phyloP scores from a whole-genome alignment of 2,113 vertebrate genomes.

The Oryzias curvinotus region DNA sequence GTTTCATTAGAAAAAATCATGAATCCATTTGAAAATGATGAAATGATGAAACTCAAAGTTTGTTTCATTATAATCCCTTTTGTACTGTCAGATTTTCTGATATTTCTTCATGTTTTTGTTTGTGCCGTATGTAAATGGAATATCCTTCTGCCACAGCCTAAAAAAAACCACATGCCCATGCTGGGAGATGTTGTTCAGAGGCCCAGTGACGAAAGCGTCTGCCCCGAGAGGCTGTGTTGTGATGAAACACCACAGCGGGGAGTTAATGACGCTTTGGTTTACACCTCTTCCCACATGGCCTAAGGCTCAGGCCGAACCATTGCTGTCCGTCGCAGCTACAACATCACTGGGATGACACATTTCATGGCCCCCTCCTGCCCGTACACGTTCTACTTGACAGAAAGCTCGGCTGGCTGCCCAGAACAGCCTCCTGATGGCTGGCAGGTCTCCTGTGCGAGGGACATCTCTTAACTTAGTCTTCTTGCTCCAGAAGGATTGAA shows the following conservation, averaged over 20 bases:
- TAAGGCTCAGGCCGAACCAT: constrained; percentile 25
- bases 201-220: constrained; percentile 56
- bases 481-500: constrained; percentile 42
- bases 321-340: constrained; percentile 26
- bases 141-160: constrained; percentile 28
- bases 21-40: too few species aligned
- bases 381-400: constrained; percentile 19
- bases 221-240: constrained; percentile 36
- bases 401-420: constrained; percentile 29
- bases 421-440: constrained; percentile 17
- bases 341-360: constrained; percentile 31
- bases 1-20: too few species aligned
- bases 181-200: constrained; percentile 55
- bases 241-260: constrained; percentile 59
- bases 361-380: constrained; percentile 10
- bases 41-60: too few species aligned
- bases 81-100: not conserved
- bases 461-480: constrained; percentile 28
- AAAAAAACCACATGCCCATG: constrained; percentile 61
- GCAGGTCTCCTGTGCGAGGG: constrained; percentile 7
- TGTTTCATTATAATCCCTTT: not conserved
- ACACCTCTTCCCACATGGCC: constrained; percentile 55
- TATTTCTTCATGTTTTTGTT: constrained; percentile 42
- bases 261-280: constrained; percentile 54
- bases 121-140: constrained; percentile 46